phyloP scores from a whole-genome alignment of 1,140 invertebrate genomes.

The Panulirus ornatus region DNA sequence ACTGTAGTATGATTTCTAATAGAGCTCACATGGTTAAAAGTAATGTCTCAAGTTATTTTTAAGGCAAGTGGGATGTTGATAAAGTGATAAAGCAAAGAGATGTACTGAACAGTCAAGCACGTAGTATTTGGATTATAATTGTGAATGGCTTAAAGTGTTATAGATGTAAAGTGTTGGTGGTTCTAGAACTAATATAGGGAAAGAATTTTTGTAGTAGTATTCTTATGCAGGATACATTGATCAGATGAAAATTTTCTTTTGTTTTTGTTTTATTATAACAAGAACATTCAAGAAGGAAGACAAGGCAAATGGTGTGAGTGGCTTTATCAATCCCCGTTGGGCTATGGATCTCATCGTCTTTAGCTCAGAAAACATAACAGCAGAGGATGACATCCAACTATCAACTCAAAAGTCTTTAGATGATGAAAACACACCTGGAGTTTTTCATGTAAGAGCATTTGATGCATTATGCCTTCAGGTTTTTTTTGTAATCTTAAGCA shows the following conservation, averaged over 20 bases:
- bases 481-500: background rate
- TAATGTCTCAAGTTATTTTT: too few species aligned
- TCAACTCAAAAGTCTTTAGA: constrained; percentile 38
- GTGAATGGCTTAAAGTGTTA: background rate
- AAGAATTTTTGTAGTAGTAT: too few species aligned
- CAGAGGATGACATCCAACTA: constrained; percentile 8
- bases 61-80: too few species aligned
- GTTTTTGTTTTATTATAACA: background rate
- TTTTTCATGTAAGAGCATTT: constrained; percentile 49
- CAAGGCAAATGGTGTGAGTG: constrained; percentile 6
- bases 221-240: too few species aligned
- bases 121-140: too few species aligned
- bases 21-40: too few species aligned
- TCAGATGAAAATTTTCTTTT: too few species aligned
- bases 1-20: too few species aligned
- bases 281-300: background rate
- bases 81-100: too few species aligned
- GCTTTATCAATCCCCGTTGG: constrained; percentile 47
- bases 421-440: constrained; percentile 60
- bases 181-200: too few species aligned
- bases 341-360: constrained; percentile 47
- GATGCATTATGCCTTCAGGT: background rate
- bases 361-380: background rate
- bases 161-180: background rate
- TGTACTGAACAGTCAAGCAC: too few species aligned